A percentile compares a stretch with the other conserved stretches of the same genome.
Conservation (phyloP, 2,797 vertebrate genomes). For the Pipistrellus nathusii region DNA sequence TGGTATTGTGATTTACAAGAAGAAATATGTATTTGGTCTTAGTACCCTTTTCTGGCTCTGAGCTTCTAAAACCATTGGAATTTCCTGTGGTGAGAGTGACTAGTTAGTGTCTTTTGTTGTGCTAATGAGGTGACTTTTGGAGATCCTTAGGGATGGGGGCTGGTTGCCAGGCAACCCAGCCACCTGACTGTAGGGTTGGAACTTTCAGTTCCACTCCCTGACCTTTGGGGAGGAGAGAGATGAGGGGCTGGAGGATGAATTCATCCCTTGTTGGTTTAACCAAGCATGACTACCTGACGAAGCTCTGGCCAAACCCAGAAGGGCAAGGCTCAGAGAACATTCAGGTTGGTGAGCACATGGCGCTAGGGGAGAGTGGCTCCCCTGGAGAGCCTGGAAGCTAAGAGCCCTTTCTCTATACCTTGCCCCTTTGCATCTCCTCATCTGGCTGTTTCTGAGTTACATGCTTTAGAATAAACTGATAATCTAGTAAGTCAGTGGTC, state of each 20-base stretch:
- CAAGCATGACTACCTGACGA: not conserved
- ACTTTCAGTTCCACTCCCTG: not conserved
- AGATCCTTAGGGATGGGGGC: no score
- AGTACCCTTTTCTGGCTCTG: not conserved
- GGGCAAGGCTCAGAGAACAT: not conserved
- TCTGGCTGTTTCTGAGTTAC: not conserved
- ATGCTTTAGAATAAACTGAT: not conserved
- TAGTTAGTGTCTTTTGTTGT: conserved; percentile 1
- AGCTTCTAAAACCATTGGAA: not conserved
- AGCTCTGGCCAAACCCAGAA: not conserved
- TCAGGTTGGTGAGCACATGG: not conserved
- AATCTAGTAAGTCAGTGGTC: not conserved
- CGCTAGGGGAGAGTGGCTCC: not conserved
- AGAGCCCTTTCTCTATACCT: not conserved
- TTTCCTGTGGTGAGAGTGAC: not conserved
- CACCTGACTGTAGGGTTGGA: not conserved
- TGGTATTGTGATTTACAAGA: not conserved
- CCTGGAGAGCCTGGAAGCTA: not conserved
- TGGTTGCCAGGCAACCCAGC: not conserved
- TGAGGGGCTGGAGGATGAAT: not conserved
- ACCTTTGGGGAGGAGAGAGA: no score
- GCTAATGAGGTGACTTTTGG: not conserved
- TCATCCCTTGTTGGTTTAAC: not conserved
- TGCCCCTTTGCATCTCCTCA: not conserved
- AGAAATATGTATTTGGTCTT: not conserved